phyloP scores from a whole-genome alignment of 2,888 invertebrate species.

The Nomada ruficornis region DNA sequence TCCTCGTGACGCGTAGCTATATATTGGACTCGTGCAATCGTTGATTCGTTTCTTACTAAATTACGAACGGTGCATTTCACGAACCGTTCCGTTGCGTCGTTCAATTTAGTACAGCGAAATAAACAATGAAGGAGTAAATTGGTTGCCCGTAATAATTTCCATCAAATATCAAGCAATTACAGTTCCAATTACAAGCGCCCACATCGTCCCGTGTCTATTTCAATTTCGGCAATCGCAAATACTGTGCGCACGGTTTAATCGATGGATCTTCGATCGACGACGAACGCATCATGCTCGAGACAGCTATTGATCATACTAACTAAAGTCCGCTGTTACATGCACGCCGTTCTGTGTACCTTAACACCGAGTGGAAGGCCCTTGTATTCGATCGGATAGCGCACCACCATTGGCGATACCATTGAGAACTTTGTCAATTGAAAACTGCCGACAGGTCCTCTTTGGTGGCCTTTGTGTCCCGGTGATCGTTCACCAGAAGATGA shows the following conservation, averaged over 20 bases:
- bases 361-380: conserved; percentile 22
- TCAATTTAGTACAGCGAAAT: not conserved
- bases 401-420: conserved; percentile 40
- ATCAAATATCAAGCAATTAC: not conserved
- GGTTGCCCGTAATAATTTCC: not conserved
- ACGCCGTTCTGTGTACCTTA: conserved; percentile 28
- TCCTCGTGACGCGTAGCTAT: too few relatives aligned
- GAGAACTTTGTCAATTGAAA: conserved; percentile 30
- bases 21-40: too few relatives aligned
- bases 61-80: too few relatives aligned
- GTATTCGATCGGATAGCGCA: conserved; percentile 28
- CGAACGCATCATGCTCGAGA: conserved; percentile 5
- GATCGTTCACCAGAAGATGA: conserved; percentile 11
- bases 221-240: conserved; percentile 15
- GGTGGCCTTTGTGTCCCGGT: conserved; percentile 6
- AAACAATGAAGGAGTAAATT: not conserved
- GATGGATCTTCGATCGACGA: conserved; percentile 30
- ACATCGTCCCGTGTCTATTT: not conserved
- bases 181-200: not conserved
- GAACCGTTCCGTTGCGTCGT: not conserved
- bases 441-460: conserved; percentile 26
- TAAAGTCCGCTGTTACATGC: conserved; percentile 40
- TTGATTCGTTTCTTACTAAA: too few relatives aligned
- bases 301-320: conserved; percentile 31
- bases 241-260: conserved; percentile 6